These are phyloP conservation scores for Lepas anatifera DNA, from an alignment of 2,888 invertebrate species.

Conservation along the genomic window DNA sequence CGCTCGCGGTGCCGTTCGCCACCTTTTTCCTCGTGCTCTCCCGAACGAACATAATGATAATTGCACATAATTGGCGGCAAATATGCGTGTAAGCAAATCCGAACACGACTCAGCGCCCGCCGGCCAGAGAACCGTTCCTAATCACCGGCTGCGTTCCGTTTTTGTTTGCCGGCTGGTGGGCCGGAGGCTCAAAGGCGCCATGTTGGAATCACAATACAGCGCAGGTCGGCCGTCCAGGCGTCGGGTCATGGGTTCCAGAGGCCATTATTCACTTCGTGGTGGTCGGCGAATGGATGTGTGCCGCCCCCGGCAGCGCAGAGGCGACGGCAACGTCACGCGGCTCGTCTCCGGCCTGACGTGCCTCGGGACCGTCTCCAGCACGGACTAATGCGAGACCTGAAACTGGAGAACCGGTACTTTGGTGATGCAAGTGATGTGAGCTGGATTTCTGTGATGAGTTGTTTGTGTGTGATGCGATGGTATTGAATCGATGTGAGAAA, in stretches of 20 bases:
- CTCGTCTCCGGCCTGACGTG: too few relatives aligned
- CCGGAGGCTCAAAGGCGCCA: neutral
- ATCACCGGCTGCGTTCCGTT: neutral
- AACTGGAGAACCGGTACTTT: too few relatives aligned
- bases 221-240: neutral
- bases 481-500: too few relatives aligned
- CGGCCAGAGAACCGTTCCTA: neutral
- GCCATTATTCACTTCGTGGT: neutral
- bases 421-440: too few relatives aligned
- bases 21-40: neutral
- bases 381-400: too few relatives aligned
- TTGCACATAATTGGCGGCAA: conserved; percentile 8
- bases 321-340: too few relatives aligned
- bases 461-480: too few relatives aligned
- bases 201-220: too few relatives aligned
- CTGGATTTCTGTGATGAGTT: too few relatives aligned
- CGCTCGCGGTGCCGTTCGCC: too few relatives aligned
- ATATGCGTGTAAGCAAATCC: conserved; percentile 11
- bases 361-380: too few relatives aligned
- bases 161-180: neutral
- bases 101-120: neutral
- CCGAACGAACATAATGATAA: conserved; percentile 10
- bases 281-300: neutral
- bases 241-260: neutral
- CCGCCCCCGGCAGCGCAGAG: neutral